phyloP scores from a whole-genome alignment of 2,113 vertebrate species.

The Seriola rivoliana region DNA sequence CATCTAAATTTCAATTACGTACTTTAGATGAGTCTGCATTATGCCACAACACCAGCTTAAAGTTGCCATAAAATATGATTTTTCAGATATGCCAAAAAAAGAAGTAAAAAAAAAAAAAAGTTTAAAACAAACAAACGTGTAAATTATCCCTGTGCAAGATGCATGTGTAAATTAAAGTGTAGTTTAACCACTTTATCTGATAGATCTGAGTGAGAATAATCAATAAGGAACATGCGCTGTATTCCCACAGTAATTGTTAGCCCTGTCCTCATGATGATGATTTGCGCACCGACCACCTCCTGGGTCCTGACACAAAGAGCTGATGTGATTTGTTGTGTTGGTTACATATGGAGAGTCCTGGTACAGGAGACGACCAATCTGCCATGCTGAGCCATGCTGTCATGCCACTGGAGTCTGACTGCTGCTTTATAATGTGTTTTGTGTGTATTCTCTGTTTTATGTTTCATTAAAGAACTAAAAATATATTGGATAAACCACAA shows the following conservation, averaged over 20 bases:
- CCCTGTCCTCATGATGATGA: constrained; percentile 51
- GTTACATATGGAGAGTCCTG: constrained; percentile 80
- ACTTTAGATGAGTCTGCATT: constrained; percentile 41
- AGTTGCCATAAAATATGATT: constrained; percentile 62
- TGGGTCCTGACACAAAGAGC: constrained; percentile 55
- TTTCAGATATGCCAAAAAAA: constrained; percentile 51
- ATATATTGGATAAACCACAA: constrained; percentile 78
- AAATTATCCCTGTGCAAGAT: constrained; percentile 67
- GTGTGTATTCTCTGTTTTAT: constrained; percentile 88
- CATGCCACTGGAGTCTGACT: constrained; percentile 90
- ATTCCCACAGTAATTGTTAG: constrained; percentile 38
- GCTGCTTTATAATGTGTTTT: constrained; percentile 91
- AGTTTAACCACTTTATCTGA: constrained; percentile 58
- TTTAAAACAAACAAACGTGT: constrained; percentile 36
- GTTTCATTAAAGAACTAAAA: constrained; percentile 86
- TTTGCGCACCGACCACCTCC: constrained; percentile 56
- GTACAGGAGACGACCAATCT: constrained; percentile 87
- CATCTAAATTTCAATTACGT: constrained; percentile 6
- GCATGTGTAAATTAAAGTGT: constrained; percentile 67
- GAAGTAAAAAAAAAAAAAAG: not conserved
- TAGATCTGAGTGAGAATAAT: constrained; percentile 44
- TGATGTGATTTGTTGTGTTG: constrained; percentile 65
- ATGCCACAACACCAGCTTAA: constrained; percentile 65
- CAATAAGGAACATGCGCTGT: constrained; percentile 55
- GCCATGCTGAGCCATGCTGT: constrained; percentile 97